Evolutionary conservation across 2,797 vertebrate species (phyloP).

Genomic region (Crypturellus tataupa): DNA sequence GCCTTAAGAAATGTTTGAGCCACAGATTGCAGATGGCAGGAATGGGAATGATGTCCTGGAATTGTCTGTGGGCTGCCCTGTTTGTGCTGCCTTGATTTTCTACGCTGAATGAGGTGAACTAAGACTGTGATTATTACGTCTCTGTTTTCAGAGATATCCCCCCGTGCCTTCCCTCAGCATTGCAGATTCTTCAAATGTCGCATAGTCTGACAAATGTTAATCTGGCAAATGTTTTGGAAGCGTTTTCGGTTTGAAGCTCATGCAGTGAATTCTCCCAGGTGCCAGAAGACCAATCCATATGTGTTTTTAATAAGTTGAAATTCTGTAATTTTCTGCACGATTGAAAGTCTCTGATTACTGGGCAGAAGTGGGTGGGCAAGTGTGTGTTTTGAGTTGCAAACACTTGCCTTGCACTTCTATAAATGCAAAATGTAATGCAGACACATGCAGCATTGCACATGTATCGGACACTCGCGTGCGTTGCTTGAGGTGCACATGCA

Average conservation of each 20-base stretch:
- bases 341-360: not conserved
- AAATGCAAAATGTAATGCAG: not conserved
- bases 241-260: not conserved
- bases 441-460: rapidly evolving
- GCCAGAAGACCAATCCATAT: not conserved
- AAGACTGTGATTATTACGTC: too few species aligned
- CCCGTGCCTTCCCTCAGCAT: not conserved
- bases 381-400: not conserved
- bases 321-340: too few species aligned
- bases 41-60: too few species aligned
- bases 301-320: too few species aligned
- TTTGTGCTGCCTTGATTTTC: too few species aligned
- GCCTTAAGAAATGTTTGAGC: too few species aligned
- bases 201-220: not conserved
- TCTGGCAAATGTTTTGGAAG: not conserved
- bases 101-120: too few species aligned
- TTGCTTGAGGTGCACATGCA: not conserved
- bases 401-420: rapidly evolving
- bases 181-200: not conserved
- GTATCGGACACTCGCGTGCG: not conserved
- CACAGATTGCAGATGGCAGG: too few species aligned
- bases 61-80: too few species aligned
- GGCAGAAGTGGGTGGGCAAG: too few species aligned
- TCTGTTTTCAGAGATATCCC: not conserved
- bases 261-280: too few species aligned